Conservation (phyloP, 2,888 invertebrate species). For the Minunthozetes semirufus region DNA sequence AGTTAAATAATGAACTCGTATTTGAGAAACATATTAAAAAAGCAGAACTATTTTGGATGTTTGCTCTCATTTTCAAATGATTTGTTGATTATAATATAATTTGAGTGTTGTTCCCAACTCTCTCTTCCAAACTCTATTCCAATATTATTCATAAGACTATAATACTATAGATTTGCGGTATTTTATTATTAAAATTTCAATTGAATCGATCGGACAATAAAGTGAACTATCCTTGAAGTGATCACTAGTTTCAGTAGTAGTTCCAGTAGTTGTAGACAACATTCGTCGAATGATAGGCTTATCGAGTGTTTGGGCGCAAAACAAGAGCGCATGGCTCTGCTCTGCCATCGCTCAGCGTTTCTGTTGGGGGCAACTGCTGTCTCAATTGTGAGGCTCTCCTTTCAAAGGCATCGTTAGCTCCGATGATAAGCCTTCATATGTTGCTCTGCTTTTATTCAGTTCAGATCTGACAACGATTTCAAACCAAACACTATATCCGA, state of each 20-base stretch:
- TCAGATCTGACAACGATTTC: background rate
- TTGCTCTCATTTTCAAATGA: too few species aligned
- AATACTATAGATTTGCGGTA: background rate
- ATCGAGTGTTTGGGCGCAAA: background rate
- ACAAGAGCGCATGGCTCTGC: slow-evolving; percentile 8
- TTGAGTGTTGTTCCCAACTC: too few species aligned
- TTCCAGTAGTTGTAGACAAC: background rate
- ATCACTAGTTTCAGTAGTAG: background rate
- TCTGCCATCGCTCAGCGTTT: background rate
- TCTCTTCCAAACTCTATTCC: too few species aligned
- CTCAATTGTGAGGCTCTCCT: background rate
- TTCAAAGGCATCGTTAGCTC: background rate
- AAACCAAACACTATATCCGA: background rate
- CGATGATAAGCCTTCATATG: slow-evolving; percentile 5
- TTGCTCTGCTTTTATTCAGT: background rate
- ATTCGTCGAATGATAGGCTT: background rate
- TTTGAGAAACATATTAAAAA: too few species aligned
- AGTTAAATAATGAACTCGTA: too few species aligned
- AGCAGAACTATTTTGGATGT: too few species aligned
- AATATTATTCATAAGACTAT: background rate
- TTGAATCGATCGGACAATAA: background rate
- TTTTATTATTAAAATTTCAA: background rate
- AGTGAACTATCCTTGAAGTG: slow-evolving; percentile 1
- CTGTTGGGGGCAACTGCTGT: background rate
- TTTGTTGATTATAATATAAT: too few species aligned